phyloP scores from a whole-genome alignment of 2,113 vertebrate genomes.

The Psephotus haematonotus region DNA sequence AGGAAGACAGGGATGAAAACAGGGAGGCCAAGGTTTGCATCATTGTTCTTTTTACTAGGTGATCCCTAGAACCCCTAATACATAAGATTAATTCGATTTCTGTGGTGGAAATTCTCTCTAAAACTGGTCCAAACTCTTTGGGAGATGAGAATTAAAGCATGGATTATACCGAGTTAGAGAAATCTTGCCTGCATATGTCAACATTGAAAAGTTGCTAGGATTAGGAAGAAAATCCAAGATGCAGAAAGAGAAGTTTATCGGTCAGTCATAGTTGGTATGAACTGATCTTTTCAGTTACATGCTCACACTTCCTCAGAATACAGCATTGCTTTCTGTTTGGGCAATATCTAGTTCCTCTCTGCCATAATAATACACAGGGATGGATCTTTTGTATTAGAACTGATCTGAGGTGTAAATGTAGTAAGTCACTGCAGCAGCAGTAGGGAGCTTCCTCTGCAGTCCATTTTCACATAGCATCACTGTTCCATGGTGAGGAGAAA shows the following conservation, averaged over 20 bases:
- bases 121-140: background rate
- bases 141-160: background rate
- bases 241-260: background rate
- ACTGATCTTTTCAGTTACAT: background rate
- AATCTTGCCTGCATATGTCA: background rate
- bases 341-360: background rate
- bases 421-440: background rate
- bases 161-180: background rate
- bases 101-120: background rate
- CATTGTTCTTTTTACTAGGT: background rate
- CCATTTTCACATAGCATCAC: background rate
- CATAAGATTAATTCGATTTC: background rate
- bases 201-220: background rate
- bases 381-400: background rate
- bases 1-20: background rate
- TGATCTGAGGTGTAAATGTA: background rate
- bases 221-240: background rate
- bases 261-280: background rate
- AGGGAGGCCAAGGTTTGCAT: background rate
- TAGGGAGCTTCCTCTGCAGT: background rate
- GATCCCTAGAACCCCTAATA: background rate
- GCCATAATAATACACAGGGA: too few species aligned
- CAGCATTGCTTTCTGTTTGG: background rate
- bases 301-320: background rate
- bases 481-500: background rate